Percentiles rank a stretch among this genome's conserved stretches.
Conservation (phyloP, 1,140 invertebrate genomes). For the Drosophila aff. region DNA sequence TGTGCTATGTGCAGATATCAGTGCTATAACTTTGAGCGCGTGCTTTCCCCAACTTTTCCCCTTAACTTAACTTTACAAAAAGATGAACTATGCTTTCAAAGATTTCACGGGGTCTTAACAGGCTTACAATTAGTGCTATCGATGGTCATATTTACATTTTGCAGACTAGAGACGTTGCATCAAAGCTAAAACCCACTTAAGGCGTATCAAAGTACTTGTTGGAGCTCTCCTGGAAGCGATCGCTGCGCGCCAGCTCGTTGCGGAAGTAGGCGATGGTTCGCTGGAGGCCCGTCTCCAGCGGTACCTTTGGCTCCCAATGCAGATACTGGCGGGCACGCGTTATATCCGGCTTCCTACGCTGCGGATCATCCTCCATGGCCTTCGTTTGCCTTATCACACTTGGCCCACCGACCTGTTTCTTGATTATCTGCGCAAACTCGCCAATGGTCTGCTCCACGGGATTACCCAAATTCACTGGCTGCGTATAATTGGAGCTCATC, state of each 20-base stretch:
- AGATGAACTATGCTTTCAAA: constrained; percentile 10
- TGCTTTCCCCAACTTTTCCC: background rate
- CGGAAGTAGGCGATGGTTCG: constrained; percentile 97
- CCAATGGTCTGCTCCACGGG: constrained; percentile 98
- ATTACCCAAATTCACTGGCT: constrained; percentile 98
- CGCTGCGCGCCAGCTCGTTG: constrained; percentile 91
- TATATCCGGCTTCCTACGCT: constrained; percentile 97
- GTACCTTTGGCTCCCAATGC: constrained; percentile 97
- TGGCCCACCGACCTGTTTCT: constrained; percentile 92
- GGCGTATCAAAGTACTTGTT: constrained; percentile 80
- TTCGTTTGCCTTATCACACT: constrained; percentile 93
- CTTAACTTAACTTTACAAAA: constrained; percentile 9
- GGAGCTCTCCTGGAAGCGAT: constrained; percentile 80
- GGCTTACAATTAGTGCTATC: constrained; percentile 70
- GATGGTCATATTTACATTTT: constrained; percentile 80
- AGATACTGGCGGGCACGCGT: constrained; percentile 93
- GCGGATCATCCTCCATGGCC: constrained; percentile 97
- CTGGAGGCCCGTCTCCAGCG: constrained; percentile 92
- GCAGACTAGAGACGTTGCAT: constrained; percentile 77
- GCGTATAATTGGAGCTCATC: constrained; percentile 97
- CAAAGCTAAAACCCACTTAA: constrained; percentile 37
- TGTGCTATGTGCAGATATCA: background rate
- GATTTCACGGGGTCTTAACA: constrained; percentile 4
- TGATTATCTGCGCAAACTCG: constrained; percentile 98
- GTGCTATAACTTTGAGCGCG: constrained; percentile 17